Evolutionary conservation across 2,797 vertebrate species (phyloP).

Genomic region (Darevskia mixta): DNA sequence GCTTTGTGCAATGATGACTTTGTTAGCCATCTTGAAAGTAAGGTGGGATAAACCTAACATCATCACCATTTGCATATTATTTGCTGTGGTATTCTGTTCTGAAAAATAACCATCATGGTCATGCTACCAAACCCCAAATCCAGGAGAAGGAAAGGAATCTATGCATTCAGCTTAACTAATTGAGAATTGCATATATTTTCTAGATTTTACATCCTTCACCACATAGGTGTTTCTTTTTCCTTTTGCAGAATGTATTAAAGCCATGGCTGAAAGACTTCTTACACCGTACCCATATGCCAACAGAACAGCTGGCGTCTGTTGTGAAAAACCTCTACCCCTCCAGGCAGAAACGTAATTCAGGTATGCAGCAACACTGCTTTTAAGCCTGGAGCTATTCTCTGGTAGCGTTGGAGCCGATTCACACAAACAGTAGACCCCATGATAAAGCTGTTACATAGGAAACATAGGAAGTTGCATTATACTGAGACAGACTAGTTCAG

Average conservation of each 20-base stretch:
- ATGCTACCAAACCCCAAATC: too few species aligned
- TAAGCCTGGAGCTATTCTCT: neutral
- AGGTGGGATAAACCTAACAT: too few species aligned
- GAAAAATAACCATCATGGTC: too few species aligned
- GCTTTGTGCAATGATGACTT: too few species aligned
- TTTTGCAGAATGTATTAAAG: slow-evolving; percentile 48
- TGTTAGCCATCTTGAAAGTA: too few species aligned
- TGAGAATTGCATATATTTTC: neutral
- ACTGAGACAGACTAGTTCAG: too few species aligned
- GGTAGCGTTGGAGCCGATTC: neutral
- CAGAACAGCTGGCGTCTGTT: neutral
- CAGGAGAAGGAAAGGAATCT: neutral
- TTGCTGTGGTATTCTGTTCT: too few species aligned
- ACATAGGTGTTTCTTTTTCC: neutral
- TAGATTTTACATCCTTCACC: neutral
- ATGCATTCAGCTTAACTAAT: rapidly evolving
- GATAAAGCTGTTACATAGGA: neutral
- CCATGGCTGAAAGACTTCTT: slow-evolving; percentile 54
- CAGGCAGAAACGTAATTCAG: slow-evolving; percentile 15
- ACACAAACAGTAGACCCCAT: neutral
- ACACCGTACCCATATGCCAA: neutral
- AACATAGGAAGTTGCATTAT: too few species aligned
- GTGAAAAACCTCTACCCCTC: neutral
- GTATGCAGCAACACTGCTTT: neutral
- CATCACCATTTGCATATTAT: too few species aligned